Evolutionary conservation across 1,140 invertebrate species (phyloP).

Genomic region (Cyrtorhinus lividipennis): DNA sequence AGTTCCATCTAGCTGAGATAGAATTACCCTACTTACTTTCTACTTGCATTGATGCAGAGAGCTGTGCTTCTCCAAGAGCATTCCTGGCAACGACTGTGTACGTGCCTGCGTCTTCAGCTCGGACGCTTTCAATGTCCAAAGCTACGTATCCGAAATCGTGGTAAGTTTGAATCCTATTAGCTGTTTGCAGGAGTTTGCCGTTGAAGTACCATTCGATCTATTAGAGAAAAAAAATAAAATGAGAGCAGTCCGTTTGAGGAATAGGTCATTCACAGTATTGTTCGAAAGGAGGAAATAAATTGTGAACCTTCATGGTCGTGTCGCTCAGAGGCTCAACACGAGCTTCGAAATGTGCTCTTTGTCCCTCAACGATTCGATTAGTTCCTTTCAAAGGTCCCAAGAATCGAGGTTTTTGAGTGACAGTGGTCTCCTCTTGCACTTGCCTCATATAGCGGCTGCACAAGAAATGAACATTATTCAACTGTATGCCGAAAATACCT

Average conservation of each 20-base stretch:
- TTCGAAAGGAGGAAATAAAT: background rate
- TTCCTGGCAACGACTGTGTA: constrained; percentile 84
- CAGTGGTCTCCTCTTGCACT: constrained; percentile 53
- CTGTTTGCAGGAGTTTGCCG: constrained; percentile 63
- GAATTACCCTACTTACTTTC: constrained; percentile 54
- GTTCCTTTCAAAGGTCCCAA: constrained; percentile 75
- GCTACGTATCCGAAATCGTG: constrained; percentile 93
- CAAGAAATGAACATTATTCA: constrained; percentile 15
- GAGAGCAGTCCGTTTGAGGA: constrained; percentile 12
- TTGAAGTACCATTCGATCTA: constrained; percentile 82
- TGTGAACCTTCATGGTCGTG: constrained; percentile 49
- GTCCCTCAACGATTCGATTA: constrained; percentile 87
- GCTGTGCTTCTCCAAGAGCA: constrained; percentile 64
- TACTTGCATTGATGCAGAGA: constrained; percentile 66
- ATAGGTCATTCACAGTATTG: too few relatives aligned
- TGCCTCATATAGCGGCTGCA: constrained; percentile 31
- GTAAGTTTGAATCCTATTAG: constrained; percentile 78
- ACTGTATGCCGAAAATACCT: background rate
- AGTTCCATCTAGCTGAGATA: too few relatives aligned
- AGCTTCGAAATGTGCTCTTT: constrained; percentile 91
- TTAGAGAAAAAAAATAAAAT: too few relatives aligned
- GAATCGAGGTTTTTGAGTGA: constrained; percentile 68
- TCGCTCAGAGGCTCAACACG: constrained; percentile 87
- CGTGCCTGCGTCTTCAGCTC: constrained; percentile 68
- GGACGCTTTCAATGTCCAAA: constrained; percentile 78